These are phyloP conservation scores for Colostygia pectinataria DNA, from an alignment of 2,888 invertebrate species.

Conservation along the genomic window DNA sequence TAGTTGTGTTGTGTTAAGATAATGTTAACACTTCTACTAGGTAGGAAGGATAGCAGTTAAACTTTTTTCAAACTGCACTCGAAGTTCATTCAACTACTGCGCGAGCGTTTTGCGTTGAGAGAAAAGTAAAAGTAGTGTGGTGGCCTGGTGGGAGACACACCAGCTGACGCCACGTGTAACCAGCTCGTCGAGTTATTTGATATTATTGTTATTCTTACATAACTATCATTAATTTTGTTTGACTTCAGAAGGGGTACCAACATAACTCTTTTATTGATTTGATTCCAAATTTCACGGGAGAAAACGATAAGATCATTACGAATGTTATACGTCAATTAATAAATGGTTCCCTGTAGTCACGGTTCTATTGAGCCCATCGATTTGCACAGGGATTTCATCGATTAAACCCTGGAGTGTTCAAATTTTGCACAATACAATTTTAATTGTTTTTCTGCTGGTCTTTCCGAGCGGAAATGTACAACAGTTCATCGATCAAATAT, in stretches of 20 bases:
- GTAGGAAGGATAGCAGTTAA: not conserved
- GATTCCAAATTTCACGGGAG: conserved; percentile 51
- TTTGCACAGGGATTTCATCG: conserved; percentile 46
- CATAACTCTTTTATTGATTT: conserved; percentile 62
- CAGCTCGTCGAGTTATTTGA: conserved; percentile 24
- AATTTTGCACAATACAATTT: conserved; percentile 63
- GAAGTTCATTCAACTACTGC: conserved; percentile 35
- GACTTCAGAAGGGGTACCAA: conserved; percentile 37
- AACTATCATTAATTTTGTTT: conserved; percentile 38
- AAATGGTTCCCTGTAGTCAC: conserved; percentile 57
- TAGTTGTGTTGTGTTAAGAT: too few relatives aligned
- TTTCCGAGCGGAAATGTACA: conserved; percentile 58
- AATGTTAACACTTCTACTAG: not conserved
- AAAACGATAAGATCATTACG: conserved; percentile 74
- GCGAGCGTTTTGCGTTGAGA: conserved; percentile 46
- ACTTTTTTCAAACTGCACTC: conserved; percentile 28
- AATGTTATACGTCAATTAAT: conserved; percentile 60
- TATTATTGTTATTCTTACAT: conserved; percentile 44
- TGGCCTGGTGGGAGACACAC: conserved; percentile 41
- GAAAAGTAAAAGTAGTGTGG: conserved; percentile 77
- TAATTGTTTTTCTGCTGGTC: conserved; percentile 68
- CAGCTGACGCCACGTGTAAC: conserved; percentile 52
- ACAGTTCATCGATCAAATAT: conserved; percentile 70
- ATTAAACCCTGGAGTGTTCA: conserved; percentile 53
- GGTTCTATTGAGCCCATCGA: conserved; percentile 46